Base-by-base conservation (phyloP, 2,113 vertebrate genomes). In the Panurus biarmicus region DNA sequence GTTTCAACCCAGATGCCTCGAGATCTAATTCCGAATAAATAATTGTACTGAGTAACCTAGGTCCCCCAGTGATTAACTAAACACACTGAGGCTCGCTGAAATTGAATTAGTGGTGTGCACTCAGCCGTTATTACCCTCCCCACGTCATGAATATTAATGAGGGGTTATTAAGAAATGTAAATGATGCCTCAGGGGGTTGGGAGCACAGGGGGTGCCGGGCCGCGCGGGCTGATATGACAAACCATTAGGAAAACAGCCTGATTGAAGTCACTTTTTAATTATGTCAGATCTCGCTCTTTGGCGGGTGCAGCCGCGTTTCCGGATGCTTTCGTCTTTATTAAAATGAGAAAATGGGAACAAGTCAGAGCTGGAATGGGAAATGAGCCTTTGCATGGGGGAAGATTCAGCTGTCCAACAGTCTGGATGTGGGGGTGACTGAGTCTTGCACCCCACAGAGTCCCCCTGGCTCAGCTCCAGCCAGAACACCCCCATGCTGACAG, bases 1-100 rank as follows among this genome's bases (percentile, higher is more conserved):
- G 75, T 97, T 97, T 94, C 97, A 93, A 92, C 95, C 95, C 97
- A 96, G 97, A 97, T 96, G 97, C 96, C 97, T 97, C 87, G 4
- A 97, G 97, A 97, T 97, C 97, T 97, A 97, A 98, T 98, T 98
- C 98, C 83, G 78, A 98, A 98, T 98, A 98, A 98, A 98, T 98
- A 97, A 98, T 98, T 97, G 97, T 97, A 95, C 97, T 69, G 96
- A 97, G 97, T 96, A 95, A 96, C 97, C 97, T 91, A 11, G 95
- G 96, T 97, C 97, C 97, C 97, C 97, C 91, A 88, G 97, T 97
- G 98, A 98, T 98, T 98, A 98, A 97, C 97, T 98, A 98, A 98
- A 98, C 97, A 98, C 94, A 96, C 97, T 25, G 64, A 97, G 96
- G 95, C 96, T 93, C 87, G 90, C 97, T 82, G 97, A 97, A 98